Conservation (phyloP, 2,888 invertebrate species). For the Crocallis elinguaria region DNA sequence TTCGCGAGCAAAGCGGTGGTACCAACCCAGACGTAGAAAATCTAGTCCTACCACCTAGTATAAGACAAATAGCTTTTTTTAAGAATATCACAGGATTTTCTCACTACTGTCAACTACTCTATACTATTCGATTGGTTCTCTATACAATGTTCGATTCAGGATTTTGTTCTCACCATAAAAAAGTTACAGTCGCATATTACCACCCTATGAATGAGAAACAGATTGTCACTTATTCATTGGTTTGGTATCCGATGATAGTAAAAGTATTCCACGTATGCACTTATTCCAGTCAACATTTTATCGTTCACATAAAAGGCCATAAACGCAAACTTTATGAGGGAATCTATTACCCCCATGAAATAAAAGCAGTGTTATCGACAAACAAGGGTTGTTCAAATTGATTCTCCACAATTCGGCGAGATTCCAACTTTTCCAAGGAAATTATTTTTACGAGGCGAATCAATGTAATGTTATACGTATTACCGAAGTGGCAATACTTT, state of each 20-base stretch:
- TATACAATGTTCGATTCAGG: no score
- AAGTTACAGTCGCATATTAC: neutral
- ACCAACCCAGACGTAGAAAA: no score
- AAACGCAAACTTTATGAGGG: slow-evolving; percentile 37
- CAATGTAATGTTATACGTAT: slow-evolving; percentile 11
- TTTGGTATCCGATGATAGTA: slow-evolving; percentile 9
- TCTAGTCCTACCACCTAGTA: no score
- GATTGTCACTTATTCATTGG: slow-evolving; percentile 19
- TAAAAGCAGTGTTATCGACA: slow-evolving; percentile 38
- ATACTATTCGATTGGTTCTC: no score
- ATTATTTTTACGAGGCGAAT: slow-evolving; percentile 24
- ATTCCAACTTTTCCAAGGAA: slow-evolving; percentile 20
- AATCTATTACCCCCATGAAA: slow-evolving; percentile 37
- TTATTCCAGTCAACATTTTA: slow-evolving; percentile 26
- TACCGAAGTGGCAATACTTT: slow-evolving; percentile 4
- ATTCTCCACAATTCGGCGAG: slow-evolving; percentile 23
- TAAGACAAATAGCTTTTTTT: no score
- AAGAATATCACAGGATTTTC: no score
- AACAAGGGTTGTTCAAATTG: slow-evolving; percentile 40
- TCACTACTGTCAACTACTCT: no score
- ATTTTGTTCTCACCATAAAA: neutral
- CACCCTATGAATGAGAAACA: slow-evolving; percentile 1
- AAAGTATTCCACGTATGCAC: slow-evolving; percentile 6
- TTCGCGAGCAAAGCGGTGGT: no score
- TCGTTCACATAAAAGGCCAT: slow-evolving; percentile 32